Conservation (phyloP, 2,797 vertebrate species). For the Myoxocephalus aenaeus region DNA sequence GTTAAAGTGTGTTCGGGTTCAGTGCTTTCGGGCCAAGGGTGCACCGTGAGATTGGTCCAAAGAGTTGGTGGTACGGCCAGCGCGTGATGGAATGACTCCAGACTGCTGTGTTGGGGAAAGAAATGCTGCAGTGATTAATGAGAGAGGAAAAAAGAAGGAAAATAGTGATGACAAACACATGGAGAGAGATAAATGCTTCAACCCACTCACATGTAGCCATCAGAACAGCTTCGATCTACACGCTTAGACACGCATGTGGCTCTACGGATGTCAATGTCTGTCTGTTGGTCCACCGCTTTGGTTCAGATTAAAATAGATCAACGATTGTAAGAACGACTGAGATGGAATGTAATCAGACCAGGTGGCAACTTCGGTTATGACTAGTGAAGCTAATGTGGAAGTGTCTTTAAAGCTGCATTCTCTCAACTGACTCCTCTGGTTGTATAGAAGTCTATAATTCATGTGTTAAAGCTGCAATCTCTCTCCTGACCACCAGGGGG, state of each 20-base stretch:
- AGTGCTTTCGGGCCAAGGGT: neutral
- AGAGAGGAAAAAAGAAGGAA: too few relatives aligned
- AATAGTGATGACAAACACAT: neutral
- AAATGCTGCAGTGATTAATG: neutral
- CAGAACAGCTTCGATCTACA: too few relatives aligned
- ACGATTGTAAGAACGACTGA: neutral
- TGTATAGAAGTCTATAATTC: too few relatives aligned
- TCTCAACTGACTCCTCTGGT: too few relatives aligned
- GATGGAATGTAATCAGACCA: neutral
- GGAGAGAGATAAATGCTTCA: neutral
- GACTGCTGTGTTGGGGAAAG: slow-evolving; percentile 8
- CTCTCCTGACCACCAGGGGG: too few relatives aligned
- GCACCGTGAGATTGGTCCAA: neutral
- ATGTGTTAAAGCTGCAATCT: too few relatives aligned
- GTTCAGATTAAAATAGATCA: neutral
- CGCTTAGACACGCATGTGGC: neutral
- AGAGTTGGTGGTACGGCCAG: neutral
- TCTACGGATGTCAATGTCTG: neutral
- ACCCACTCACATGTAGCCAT: neutral
- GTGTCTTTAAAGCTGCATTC: too few relatives aligned
- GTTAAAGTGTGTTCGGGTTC: slow-evolving; percentile 35
- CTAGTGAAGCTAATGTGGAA: neutral
- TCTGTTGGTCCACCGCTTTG: neutral
- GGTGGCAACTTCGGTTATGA: neutral
- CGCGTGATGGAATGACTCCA: neutral